Percentiles rank a stretch among this genome's conserved stretches.
Conservation (phyloP, 2,113 vertebrate species). For the Pelvicachromis taeniatus region DNA sequence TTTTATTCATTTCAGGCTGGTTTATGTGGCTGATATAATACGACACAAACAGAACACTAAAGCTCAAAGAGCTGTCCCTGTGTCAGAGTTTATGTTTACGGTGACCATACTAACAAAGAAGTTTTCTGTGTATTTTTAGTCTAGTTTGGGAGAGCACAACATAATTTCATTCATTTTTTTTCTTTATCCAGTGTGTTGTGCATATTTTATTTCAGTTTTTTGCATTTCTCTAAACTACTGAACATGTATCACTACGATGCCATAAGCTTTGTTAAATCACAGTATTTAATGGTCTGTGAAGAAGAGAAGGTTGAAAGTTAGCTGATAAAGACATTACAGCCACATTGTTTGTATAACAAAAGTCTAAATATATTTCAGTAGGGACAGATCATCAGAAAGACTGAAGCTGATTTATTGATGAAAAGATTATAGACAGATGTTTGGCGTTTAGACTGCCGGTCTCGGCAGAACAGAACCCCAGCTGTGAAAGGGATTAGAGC, state of each 20-base stretch:
- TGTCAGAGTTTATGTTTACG: not conserved
- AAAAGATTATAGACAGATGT: not conserved
- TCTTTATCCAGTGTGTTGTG: not conserved
- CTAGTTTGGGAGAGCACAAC: not conserved
- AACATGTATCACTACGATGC: not conserved
- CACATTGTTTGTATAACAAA: not conserved
- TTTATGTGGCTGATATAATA: not conserved
- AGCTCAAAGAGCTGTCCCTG: not conserved
- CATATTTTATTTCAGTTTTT: not conserved
- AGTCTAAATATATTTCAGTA: not conserved
- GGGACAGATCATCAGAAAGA: not conserved
- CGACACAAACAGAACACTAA: not conserved
- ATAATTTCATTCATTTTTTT: not conserved
- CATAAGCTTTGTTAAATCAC: not conserved
- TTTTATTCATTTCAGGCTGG: not conserved
- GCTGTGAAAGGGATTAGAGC: not conserved
- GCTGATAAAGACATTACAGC: not conserved
- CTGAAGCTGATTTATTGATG: not conserved
- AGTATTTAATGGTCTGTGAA: not conserved
- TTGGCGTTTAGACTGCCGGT: not conserved
- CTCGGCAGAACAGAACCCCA: not conserved
- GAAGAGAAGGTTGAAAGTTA: not conserved
- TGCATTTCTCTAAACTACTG: not conserved
- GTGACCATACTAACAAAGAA: not conserved
- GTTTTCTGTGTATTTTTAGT: not conserved